These are phyloP conservation scores for Epicampocera succincta DNA, from an alignment of 2,888 invertebrate species.

Conservation along the genomic window DNA sequence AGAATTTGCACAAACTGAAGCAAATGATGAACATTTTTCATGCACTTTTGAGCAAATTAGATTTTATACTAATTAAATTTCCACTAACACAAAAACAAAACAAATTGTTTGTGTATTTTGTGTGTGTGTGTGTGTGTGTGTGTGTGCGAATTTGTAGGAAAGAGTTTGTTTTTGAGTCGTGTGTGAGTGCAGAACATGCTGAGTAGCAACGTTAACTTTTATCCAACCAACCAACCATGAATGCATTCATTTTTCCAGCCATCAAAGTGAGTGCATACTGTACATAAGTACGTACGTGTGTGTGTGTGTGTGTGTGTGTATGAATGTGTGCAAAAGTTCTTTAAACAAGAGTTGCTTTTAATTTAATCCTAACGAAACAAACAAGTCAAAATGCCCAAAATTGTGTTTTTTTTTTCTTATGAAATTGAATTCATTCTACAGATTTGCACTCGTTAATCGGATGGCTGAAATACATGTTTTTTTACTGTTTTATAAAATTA, in stretches of 20 bases:
- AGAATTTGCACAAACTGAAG: conserved; percentile 53
- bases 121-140: conserved; percentile 2
- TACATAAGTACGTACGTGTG: neutral
- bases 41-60: conserved; percentile 82
- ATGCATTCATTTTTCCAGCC: conserved; percentile 39
- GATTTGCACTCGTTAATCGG: no score
- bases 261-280: neutral
- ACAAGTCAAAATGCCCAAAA: no score
- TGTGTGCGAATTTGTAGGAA: conserved; percentile 15
- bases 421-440: no score
- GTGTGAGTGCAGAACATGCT: conserved; percentile 49
- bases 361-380: no score
- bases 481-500: no score
- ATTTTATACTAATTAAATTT: conserved; percentile 81
- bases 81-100: conserved; percentile 73
- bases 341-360: conserved; percentile 14
- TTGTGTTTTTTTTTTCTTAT: no score
- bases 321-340: neutral
- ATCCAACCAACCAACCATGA: conserved; percentile 61
- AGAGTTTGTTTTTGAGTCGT: neutral
- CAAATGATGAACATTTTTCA: conserved; percentile 76
- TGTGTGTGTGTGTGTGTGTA: neutral
- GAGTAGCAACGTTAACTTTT: conserved; percentile 71
- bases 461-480: no score
- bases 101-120: neutral